These are phyloP conservation scores for Acronicta alni DNA, from an alignment of 2,888 invertebrate species.

Conservation along the genomic window DNA sequence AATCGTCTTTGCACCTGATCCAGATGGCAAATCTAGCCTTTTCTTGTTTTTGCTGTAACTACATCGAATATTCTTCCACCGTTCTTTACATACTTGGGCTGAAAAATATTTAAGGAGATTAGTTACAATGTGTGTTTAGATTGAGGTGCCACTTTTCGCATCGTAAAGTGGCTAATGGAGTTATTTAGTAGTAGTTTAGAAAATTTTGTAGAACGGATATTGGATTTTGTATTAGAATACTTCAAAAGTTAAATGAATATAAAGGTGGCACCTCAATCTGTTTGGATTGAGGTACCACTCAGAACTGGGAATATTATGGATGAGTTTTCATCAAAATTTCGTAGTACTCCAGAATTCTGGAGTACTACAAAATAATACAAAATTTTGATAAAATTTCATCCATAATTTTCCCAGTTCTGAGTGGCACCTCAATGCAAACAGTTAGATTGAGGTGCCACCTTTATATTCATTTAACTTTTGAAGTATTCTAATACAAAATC, in stretches of 20 bases:
- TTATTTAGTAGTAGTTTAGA: conserved; percentile 15
- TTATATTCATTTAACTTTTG: conserved; percentile 8
- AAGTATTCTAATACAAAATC: conserved; percentile 15
- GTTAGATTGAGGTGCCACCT: conserved; percentile 4
- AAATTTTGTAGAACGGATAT: conserved; percentile 15
- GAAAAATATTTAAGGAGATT: conserved; percentile 30
- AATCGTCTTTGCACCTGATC: conserved; percentile 28
- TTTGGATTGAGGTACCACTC: conserved; percentile 3
- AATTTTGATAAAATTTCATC: conserved; percentile 10
- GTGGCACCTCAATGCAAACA: conserved; percentile 4
- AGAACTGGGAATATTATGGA: conserved; percentile 11
- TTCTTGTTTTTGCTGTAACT: conserved; percentile 30
- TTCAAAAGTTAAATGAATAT: conserved; percentile 9
- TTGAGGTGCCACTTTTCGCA: conserved; percentile 20
- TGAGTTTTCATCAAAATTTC: conserved; percentile 6
- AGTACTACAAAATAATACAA: conserved; percentile 1
- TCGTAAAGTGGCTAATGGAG: conserved; percentile 16
- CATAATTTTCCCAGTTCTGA: conserved; percentile 10
- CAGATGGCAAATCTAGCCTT: conserved; percentile 27
- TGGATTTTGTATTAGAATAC: conserved; percentile 16
- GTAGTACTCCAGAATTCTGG: neutral
- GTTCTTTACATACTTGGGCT: conserved; percentile 37
- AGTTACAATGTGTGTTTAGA: conserved; percentile 20
- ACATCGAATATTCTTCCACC: conserved; percentile 38
- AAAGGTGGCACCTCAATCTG: conserved; percentile 5